Evolutionary conservation across 1,140 invertebrate species (phyloP), one percentile per base, ranked within the genome.

Genomic region (Saxidomus purpurata): DNA sequence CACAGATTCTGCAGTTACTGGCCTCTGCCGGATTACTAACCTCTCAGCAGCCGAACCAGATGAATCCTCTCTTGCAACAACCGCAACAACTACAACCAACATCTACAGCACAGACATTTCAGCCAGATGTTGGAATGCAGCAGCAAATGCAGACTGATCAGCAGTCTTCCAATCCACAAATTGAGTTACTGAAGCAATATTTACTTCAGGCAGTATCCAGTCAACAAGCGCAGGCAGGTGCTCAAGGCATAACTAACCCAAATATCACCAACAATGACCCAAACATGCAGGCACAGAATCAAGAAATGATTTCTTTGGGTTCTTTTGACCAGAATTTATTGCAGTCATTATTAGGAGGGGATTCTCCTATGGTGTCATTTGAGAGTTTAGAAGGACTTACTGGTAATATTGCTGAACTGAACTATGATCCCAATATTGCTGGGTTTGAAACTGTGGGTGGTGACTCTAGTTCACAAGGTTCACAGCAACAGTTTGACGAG

Each of bases 401-500:
- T 4, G 55, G 49, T n/a, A 81, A 63, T 81, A 61, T 81, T 38
- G 34, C 61, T 0, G 59, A 83, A 22, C n/a, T 83, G 0, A 63
- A 83, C 17, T 83, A 25, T 83, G 81, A 71, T 49, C 82, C 61
- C 28, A 84, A 84, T 36, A 63, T 84, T n/a, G 82, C 63, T 49
- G 59, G 38, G 15, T 71, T 84, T 67, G 63, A 84, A 36, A 84
- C 82, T 28, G 82, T 83, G 2, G 82, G 82, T 71, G 82, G 43
- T 11, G 82, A 84, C 40, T 28, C 61, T 1, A 71, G 19, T 71
- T 28, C 61, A 52, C 82, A 84, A 63, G 52, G n/a, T 71, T 69
- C 61, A 52, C 82, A 84, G 40, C 82, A 84, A 52, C 82, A 71
- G 19, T 83, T n/a, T 71, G 82, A 84, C 49, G 82, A 84, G n/a